Evolutionary conservation across 2,888 invertebrate genomes (phyloP).

Genomic region (Leptinotarsa tumamoca): DNA sequence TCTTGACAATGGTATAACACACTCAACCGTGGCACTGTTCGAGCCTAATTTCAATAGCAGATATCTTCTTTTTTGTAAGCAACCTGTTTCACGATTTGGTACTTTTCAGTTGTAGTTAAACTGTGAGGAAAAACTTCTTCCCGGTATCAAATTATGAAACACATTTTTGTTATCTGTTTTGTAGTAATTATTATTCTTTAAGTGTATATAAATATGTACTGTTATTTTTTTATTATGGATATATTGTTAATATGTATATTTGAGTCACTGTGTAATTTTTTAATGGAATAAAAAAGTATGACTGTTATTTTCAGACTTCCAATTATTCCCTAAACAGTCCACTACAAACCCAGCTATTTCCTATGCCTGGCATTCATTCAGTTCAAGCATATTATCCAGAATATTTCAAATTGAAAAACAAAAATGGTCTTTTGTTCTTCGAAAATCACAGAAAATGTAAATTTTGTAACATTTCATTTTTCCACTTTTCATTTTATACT

Average conservation of each 20-base stretch:
- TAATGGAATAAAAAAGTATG: constrained; percentile 20
- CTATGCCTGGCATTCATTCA: background rate
- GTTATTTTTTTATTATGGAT: constrained; percentile 21
- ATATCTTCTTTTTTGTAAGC: background rate
- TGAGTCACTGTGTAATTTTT: constrained; percentile 23
- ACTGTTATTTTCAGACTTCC: background rate
- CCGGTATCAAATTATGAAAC: background rate
- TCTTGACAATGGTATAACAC: background rate
- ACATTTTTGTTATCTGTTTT: constrained; percentile 17
- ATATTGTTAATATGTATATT: constrained; percentile 32
- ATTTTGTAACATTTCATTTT: too few species aligned
- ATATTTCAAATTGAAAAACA: too few species aligned
- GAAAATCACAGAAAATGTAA: too few species aligned
- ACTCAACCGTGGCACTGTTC: background rate
- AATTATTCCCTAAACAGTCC: background rate
- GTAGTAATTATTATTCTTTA: constrained; percentile 22
- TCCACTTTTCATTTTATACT: too few species aligned
- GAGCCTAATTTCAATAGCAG: background rate
- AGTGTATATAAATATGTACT: constrained; percentile 24
- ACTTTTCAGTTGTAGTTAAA: constrained; percentile 8
- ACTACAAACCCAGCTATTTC: too few species aligned
- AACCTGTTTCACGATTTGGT: background rate
- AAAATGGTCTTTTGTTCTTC: too few species aligned
- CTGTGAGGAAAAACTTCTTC: background rate
- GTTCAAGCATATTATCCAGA: too few species aligned